Evolutionary conservation across 2,113 vertebrate species (phyloP).

Genomic region (Ranitomeya imitator): DNA sequence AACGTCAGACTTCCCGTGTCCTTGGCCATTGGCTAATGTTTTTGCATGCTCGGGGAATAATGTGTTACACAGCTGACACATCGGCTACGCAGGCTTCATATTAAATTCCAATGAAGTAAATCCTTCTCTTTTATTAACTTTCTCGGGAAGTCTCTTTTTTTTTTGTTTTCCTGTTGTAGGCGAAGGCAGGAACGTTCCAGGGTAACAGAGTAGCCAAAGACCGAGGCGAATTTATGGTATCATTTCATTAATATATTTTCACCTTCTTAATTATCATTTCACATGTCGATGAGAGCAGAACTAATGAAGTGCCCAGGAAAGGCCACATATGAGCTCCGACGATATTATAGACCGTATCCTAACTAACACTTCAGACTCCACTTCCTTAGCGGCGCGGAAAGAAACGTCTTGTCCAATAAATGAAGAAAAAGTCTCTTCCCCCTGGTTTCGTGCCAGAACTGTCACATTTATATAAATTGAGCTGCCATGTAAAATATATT

Average conservation of each 20-base stretch:
- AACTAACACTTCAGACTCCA: conserved; percentile 9
- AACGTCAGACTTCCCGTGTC: not conserved
- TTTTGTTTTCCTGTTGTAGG: conserved; percentile 32
- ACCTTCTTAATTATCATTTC: conserved; percentile 45
- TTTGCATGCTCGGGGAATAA: not conserved
- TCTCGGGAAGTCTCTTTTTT: conserved; percentile 21
- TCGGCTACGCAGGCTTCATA: conserved; percentile 2
- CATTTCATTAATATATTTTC: conserved; percentile 51
- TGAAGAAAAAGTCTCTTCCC: conserved; percentile 33
- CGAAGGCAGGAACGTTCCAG: not conserved
- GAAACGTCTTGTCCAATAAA: conserved; percentile 10
- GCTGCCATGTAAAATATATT: conserved; percentile 54
- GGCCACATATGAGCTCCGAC: conserved; percentile 15
- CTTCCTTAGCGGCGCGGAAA: not conserved
- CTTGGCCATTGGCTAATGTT: not conserved
- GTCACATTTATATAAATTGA: conserved; percentile 39
- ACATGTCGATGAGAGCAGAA: conserved; percentile 3
- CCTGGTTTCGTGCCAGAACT: conserved; percentile 44
- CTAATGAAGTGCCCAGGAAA: conserved; percentile 30
- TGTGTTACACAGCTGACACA: conserved; percentile 18
- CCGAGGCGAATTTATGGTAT: not conserved
- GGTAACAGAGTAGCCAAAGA: not conserved
- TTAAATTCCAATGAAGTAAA: conserved; percentile 23
- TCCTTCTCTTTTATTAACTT: conserved; percentile 33
- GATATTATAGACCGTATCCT: conserved; percentile 10